Conservation (phyloP, 2,797 vertebrate species). For the Hoplostethus atlanticus region DNA sequence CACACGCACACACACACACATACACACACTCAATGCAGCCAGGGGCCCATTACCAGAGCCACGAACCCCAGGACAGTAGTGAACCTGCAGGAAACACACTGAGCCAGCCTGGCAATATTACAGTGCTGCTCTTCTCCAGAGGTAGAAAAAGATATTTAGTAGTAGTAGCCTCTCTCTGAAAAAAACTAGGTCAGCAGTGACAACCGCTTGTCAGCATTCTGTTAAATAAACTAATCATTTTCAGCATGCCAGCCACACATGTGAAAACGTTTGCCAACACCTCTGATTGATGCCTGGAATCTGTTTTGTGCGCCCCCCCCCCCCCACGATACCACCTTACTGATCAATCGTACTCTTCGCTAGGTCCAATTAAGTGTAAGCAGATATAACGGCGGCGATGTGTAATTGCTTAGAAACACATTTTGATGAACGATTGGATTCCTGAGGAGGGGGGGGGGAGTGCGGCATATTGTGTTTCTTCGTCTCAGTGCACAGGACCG, state of each 20-base stretch:
- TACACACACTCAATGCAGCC: conserved; percentile 38
- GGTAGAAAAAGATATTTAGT: conserved; percentile 41
- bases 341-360: conserved; percentile 66
- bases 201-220: conserved; percentile 35
- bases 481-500: conserved; percentile 57
- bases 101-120: conserved; percentile 42
- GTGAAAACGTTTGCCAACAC: conserved; percentile 46
- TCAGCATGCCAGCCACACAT: conserved; percentile 13
- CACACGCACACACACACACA: conserved; percentile 49
- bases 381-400: conserved; percentile 56
- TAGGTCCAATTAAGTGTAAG: conserved; percentile 68
- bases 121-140: conserved; percentile 43
- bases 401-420: conserved; percentile 75
- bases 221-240: conserved; percentile 39
- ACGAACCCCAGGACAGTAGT: conserved; percentile 56
- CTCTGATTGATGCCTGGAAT: conserved; percentile 2
- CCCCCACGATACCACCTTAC: conserved; percentile 44
- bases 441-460: conserved; percentile 25
- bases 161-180: conserved; percentile 8
- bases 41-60: conserved; percentile 63
- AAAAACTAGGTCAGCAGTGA: conserved; percentile 35
- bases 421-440: conserved; percentile 70
- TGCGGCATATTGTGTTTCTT: conserved; percentile 70
- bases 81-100: conserved; percentile 53
- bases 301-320: conserved; percentile 21